Evolutionary conservation across 2,888 invertebrate species (phyloP).

Genomic region (Drosophila maculinotata): DNA sequence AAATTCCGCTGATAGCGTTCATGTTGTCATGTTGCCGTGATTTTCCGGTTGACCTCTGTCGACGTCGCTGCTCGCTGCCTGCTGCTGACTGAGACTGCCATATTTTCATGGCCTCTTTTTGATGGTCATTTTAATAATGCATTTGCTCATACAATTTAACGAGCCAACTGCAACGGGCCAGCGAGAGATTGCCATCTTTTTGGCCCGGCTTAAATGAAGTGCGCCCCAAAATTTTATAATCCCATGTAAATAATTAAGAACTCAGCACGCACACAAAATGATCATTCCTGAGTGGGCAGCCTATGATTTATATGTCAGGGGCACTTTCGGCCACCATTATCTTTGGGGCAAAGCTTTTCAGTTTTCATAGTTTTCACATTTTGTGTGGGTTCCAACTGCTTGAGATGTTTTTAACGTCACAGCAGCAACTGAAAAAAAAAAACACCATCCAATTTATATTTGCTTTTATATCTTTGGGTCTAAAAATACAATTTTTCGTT

Average conservation of each 20-base stretch:
- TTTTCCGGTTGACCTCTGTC: conserved; percentile 68
- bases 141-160: conserved; percentile 50
- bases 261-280: conserved; percentile 40
- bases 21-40: conserved; percentile 66
- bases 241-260: conserved; percentile 64
- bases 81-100: conserved; percentile 39
- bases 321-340: conserved; percentile 44
- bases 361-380: conserved; percentile 20
- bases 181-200: neutral
- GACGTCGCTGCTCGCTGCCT: conserved; percentile 11
- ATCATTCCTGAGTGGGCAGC: conserved; percentile 4
- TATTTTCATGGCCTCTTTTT: conserved; percentile 48
- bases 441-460: conserved; percentile 17
- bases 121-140: conserved; percentile 73
- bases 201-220: conserved; percentile 50
- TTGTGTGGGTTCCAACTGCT: neutral
- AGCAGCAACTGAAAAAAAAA: neutral
- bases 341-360: conserved; percentile 30
- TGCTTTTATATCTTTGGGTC: conserved; percentile 15
- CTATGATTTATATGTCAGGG: conserved; percentile 67
- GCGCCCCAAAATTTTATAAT: conserved; percentile 52
- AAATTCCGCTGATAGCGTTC: conserved; percentile 71
- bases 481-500: conserved; percentile 41
- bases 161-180: conserved; percentile 10
- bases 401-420: conserved; percentile 34